phyloP scores from a whole-genome alignment of 2,888 invertebrate species.

The Lasioglossum leucozonium region DNA sequence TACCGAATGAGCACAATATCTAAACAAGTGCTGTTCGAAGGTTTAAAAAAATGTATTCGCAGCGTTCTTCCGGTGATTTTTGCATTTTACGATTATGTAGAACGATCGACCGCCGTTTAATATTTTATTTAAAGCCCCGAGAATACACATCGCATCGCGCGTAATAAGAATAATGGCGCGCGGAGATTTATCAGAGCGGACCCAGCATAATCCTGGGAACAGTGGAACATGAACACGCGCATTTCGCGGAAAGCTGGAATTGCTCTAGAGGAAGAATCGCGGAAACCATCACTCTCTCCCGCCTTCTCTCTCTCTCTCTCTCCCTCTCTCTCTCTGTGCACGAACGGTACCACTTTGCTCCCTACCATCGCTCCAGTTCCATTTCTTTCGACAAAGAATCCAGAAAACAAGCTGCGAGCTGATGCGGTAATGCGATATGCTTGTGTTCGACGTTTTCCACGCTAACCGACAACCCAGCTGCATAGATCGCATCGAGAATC shows the following conservation, averaged over 20 bases:
- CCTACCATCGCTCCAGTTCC: conserved; percentile 12
- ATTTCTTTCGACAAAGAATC: conserved; percentile 17
- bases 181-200: conserved; percentile 6
- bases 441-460: conserved; percentile 1
- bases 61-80: no score
- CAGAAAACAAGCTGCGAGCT: conserved; percentile 23
- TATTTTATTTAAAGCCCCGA: background rate
- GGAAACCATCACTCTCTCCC: conserved; percentile 9
- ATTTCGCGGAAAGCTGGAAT: conserved; percentile 1
- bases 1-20: no score
- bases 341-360: conserved; percentile 18
- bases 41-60: background rate
- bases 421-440: conserved; percentile 31
- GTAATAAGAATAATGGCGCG: conserved; percentile 7
- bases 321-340: background rate
- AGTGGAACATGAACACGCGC: background rate
- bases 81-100: background rate
- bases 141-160: background rate
- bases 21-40: background rate
- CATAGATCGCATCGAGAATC: conserved; percentile 11
- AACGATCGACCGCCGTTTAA: background rate
- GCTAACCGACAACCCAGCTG: background rate
- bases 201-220: background rate
- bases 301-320: background rate
- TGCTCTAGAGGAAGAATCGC: background rate